phyloP scores from a whole-genome alignment of 2,797 vertebrate genomes.

The Propithecus deckenii region DNA sequence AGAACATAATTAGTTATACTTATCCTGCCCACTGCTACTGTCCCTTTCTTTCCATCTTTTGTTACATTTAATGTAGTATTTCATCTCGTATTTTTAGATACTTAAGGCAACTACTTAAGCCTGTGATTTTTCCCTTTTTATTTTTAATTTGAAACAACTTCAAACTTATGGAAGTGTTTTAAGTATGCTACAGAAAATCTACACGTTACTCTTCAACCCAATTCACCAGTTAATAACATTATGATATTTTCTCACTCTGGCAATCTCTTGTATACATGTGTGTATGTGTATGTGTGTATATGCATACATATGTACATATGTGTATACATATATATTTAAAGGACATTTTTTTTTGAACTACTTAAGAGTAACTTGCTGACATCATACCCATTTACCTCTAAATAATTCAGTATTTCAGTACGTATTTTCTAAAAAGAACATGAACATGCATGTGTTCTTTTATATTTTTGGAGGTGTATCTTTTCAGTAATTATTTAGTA shows the following conservation, averaged over 20 bases:
- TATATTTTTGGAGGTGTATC: not conserved
- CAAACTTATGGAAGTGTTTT: not conserved
- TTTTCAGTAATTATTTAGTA: not conserved
- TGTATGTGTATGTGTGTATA: accelerated
- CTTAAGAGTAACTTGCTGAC: not conserved
- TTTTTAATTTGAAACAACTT: not conserved
- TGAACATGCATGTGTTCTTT: accelerated
- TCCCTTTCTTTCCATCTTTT: not conserved
- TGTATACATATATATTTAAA: not conserved
- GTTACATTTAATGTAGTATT: not conserved
- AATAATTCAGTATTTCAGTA: not conserved
- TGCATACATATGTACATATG: not conserved
- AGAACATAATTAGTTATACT: not conserved
- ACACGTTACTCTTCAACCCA: not conserved
- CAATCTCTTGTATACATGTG: not conserved
- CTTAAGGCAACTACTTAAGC: not conserved
- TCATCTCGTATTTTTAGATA: not conserved
- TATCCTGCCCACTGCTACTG: not conserved
- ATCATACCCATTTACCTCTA: not conserved
- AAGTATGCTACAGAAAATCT: not conserved
- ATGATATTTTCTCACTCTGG: not conserved
- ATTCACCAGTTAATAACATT: not conserved
- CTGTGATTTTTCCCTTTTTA: not conserved
- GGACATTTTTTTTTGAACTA: not conserved
- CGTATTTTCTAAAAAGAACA: not conserved